Evolutionary conservation across 2,797 vertebrate species (phyloP), one percentile per base, ranked within the genome.

Genomic region (Cygnus olor): DNA sequence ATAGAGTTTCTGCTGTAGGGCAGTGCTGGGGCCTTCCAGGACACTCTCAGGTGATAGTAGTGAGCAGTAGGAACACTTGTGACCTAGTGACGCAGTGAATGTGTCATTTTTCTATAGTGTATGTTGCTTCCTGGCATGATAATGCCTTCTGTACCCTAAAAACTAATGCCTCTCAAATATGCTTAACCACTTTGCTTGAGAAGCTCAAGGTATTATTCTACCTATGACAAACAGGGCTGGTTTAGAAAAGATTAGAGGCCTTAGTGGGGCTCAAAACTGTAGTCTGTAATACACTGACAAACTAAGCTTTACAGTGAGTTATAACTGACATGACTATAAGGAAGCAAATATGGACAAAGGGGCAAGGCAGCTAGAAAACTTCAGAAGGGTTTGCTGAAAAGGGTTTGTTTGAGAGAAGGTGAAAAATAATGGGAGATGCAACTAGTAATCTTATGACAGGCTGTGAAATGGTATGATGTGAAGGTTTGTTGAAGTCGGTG

Each of bases 241-340:
- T 89, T 95, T 87, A 58, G 32, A 91, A 89, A 93, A 95, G 65
- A 90, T 66, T n/a, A 87, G 73, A 49, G 22, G 85, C 72, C 76
- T 57, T 63, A 64, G 36, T 61, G 32, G 71, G 24, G 21, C 72
- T 97, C 40, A 72, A 30, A 85, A 74, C 54, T 21, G 21, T 72
- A 9, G 25, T 56, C 25, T 73, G 36, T 47, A 42, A 80, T n/a
- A 49, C 38, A 36, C 42, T 86, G 83, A 68, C 24, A 92, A 90
- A 95, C 60, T 89, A 89, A 38, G 14, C 65, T 93, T 93, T 68
- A 78, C 71, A 71, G 53, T 85, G 57, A 94, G 92, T 95, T 91
- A 5, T 64, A 95, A 77, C 20, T 81, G 77, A 72, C 1, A 1
- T 34, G 45, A 91, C 14, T 73, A 47, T 88, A 82, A 81, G 53